Evolutionary conservation across 2,113 vertebrate species (phyloP).

Genomic region (Riparia riparia): DNA sequence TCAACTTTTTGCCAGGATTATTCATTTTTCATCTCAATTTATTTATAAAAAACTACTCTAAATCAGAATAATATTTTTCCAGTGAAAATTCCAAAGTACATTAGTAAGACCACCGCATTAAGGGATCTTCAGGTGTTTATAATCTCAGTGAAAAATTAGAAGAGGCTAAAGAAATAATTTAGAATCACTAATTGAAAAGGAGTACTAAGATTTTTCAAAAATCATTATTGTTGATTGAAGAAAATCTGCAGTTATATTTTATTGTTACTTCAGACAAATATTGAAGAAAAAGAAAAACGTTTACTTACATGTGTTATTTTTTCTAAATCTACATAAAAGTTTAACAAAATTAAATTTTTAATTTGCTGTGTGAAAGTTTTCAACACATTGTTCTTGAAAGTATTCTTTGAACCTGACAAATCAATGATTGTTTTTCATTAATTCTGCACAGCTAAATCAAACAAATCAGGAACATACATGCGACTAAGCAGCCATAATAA

Average conservation of each 20-base stretch:
- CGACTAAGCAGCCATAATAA: not conserved
- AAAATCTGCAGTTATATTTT: not conserved
- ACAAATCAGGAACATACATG: not conserved
- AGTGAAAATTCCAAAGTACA: not conserved
- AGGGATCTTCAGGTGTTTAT: not conserved
- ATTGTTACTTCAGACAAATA: not conserved
- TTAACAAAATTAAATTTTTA: not conserved
- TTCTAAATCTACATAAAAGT: not conserved
- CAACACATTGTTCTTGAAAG: not conserved
- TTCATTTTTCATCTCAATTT: not conserved
- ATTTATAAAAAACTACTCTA: not conserved
- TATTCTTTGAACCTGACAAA: not conserved
- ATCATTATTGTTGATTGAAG: not conserved
- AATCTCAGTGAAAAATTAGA: not conserved
- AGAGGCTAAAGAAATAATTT: not conserved
- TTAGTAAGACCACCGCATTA: not conserved
- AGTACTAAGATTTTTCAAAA: not conserved
- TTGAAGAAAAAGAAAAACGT: not conserved
- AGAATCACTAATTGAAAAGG: not conserved
- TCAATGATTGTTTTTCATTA: not conserved
- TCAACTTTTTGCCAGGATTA: not conserved
- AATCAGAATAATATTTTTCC: not conserved
- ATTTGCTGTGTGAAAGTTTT: not conserved
- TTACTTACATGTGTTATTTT: rapidly evolving
- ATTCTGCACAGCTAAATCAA: not conserved